Evolutionary conservation across 2,797 vertebrate genomes (phyloP), one percentile per base, ranked within the genome.

Genomic region (Artibeus jamaicensis): DNA sequence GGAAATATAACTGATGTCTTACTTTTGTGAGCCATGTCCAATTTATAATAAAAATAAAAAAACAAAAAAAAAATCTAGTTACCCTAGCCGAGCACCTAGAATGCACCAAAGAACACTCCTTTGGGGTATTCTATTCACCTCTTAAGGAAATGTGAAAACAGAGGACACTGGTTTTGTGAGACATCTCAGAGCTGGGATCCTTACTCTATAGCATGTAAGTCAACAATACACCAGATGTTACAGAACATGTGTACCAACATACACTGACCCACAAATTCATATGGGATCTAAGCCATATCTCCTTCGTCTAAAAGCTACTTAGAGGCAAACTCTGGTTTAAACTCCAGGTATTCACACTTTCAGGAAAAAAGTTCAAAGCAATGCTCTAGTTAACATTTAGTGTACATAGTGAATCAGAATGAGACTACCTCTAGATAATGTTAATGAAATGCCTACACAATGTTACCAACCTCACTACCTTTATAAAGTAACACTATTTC

Each of bases 401-500:
- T 74, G 18, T 29, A 68, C 4, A 16, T 0, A 67, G 7, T 42
- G 16, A 83, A 37, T 74, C 39, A 55, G 53, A 87, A 67, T 26
- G n/a, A 92, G 21, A 79, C 67, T 59, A 73, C 39, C 57, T 94
- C 77, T 8, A 86, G 70, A 83, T 37, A 67, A 71, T 19, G 32
- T 44, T 67, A 87, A 93, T 42, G 62, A 92, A 79, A 85, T 39
- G 50, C 50, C 78, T 93, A 95, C 37, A 96, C 94, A 95, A 92
- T 96, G 95, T 97, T 94, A 93, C 92, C 70, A 73, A 78, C 15
- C n/a, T 74, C n/a, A 39, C 48, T 24, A 81, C 21, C 65, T 92
- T 67, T 18, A 89, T 16, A 97, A 92, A 89, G 87, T 93, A 95
- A 97, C 89, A 93, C 53, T 95, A 93, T 79, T 86, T 96, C 89